Evolutionary conservation across 2,888 invertebrate species (phyloP).

Genomic region (Luperina testacea): DNA sequence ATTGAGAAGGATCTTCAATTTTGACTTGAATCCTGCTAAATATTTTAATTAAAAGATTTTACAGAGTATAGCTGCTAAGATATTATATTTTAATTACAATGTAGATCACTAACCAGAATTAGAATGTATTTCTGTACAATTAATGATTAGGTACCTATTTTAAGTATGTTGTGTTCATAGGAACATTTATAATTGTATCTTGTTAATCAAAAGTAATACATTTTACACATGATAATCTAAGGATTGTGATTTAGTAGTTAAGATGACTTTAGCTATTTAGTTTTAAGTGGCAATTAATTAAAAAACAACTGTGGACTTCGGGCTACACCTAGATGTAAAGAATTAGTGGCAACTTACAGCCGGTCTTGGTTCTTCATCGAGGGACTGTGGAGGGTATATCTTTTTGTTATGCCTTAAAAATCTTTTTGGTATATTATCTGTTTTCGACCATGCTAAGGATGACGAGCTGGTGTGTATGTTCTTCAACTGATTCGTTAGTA

Average conservation of each 20-base stretch:
- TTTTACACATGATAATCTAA: neutral
- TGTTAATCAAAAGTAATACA: neutral
- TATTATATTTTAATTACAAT: neutral
- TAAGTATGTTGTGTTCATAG: neutral
- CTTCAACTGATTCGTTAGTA: constrained; percentile 63
- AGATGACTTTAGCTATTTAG: neutral
- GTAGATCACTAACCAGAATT: neutral
- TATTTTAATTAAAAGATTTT: neutral
- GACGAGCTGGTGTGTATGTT: constrained; percentile 76
- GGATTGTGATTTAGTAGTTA: neutral
- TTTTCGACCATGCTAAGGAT: constrained; percentile 81
- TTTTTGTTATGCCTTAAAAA: constrained; percentile 93
- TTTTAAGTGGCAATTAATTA: neutral
- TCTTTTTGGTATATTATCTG: constrained; percentile 81
- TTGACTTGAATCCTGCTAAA: neutral
- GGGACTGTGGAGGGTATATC: constrained; percentile 94
- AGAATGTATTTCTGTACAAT: neutral
- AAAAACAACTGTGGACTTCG: neutral
- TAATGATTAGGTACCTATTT: neutral
- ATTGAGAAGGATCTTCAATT: constrained; percentile 14
- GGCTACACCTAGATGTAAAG: neutral
- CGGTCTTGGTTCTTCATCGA: constrained; percentile 93
- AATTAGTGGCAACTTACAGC: constrained; percentile 91
- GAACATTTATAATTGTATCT: neutral
- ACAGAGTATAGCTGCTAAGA: neutral